phyloP scores from a whole-genome alignment of 2,113 vertebrate genomes.

The Agapornis roseicollis region DNA sequence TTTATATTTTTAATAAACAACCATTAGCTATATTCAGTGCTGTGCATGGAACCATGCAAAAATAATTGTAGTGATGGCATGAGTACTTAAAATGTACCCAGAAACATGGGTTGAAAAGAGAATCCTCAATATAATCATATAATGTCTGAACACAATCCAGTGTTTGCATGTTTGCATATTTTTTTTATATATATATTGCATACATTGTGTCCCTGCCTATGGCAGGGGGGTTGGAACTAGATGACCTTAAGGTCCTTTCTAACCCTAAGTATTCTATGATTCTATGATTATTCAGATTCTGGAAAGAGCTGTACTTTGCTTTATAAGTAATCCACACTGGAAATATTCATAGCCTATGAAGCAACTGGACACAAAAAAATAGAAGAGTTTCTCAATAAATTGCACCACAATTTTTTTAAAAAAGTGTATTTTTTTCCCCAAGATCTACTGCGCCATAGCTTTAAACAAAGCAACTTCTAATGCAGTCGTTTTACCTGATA shows the following conservation, averaged over 20 bases:
- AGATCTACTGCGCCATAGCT: background rate
- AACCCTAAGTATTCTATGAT: no score
- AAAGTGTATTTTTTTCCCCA: background rate
- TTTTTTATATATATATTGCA: no score
- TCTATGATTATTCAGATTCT: background rate
- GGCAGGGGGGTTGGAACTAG: no score
- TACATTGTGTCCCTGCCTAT: no score
- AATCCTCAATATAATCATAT: background rate
- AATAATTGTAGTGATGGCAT: background rate
- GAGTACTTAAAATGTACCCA: background rate
- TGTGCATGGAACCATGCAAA: background rate
- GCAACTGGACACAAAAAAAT: background rate
- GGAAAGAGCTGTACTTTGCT: background rate
- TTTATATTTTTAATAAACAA: background rate
- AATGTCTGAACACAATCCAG: background rate
- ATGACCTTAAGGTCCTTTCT: no score
- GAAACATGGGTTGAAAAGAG: background rate
- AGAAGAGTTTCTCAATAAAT: background rate
- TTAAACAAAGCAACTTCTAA: background rate
- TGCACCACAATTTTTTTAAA: background rate
- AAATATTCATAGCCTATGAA: background rate
- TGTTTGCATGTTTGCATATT: background rate
- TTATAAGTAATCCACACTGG: background rate
- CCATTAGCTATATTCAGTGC: background rate
- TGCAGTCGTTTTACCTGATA: background rate